Base-by-base conservation (phyloP, 2,113 vertebrate species). In the Puntigrus tetrazona region DNA sequence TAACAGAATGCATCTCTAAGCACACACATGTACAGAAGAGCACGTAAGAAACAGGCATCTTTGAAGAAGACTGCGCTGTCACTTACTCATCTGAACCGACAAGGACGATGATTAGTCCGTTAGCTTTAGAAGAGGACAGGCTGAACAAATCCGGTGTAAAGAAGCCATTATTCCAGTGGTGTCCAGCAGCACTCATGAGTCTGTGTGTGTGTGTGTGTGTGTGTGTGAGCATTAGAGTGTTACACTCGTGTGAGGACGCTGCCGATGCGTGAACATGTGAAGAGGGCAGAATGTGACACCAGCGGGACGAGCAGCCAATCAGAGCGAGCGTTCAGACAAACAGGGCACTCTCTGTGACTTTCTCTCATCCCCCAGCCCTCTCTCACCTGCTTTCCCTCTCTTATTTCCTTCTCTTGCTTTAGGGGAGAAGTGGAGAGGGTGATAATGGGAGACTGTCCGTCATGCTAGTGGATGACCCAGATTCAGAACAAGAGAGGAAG, bases 391-490 rank as follows among this genome's bases (percentile, higher is more conserved):
- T 65, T 65, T 38, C 7, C 59, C 65, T 77, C 43, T 69, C 25
- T 75, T 7, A 55, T 38, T 73, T 79, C 41, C 13, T 6, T 72
- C 76, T 74, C 69, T 82, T 27, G 29, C 57, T 79, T 20, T 74
- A 27, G 52, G 41, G 67, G 9, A 61, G 69, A 43, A 47, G 34
- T 47, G 75, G 36, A 77, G 41, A 41, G 27, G 52, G 57, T 31
- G 84, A 76, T 85, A 82, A 85, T 82, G 84, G 78, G 73, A 82
- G 73, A 78, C 25, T 86, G 85, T 82, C 80, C 61, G 34, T 86
- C 85, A 86, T 27, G 65, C 45, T 55, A 43, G 85, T 38, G 75
- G 16, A 72, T 83, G 75, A 85, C 81, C 83, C 79, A 87, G 79
- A 85, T 82, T 85, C 38, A 72, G 27, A 41, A 78, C 52, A 61